Evolutionary conservation across 2,113 vertebrate genomes (phyloP).

Genomic region (Agelaius tricolor): DNA sequence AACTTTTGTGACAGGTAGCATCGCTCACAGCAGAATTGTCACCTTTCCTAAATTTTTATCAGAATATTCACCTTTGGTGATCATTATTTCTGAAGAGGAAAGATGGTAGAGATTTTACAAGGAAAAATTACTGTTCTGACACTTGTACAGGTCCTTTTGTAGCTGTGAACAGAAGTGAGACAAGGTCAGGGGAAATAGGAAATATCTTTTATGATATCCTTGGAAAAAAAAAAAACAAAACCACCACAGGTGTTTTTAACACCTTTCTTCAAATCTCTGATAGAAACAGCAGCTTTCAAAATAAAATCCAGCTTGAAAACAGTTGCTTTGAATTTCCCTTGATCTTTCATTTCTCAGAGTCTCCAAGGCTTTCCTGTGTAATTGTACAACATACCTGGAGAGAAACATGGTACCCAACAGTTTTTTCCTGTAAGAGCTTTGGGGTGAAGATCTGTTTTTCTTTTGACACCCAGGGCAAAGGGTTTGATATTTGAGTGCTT

Average conservation of each 20-base stretch:
- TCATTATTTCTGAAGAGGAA: not conserved
- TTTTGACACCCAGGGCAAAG: not conserved
- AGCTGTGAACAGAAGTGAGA: constrained; percentile 11
- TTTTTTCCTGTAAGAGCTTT: not conserved
- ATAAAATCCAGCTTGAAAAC: not conserved
- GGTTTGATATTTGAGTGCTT: not conserved
- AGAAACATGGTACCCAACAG: not conserved
- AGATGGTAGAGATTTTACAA: not conserved
- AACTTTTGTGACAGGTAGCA: not conserved
- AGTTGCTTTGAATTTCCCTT: not conserved
- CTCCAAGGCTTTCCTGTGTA: not conserved
- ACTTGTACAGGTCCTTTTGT: not conserved
- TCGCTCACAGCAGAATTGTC: not conserved
- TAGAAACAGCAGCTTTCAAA: not conserved
- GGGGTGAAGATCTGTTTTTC: not conserved
- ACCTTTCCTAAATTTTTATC: not conserved
- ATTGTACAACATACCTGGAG: not conserved
- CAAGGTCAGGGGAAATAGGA: not conserved
- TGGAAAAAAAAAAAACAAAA: rapidly evolving
- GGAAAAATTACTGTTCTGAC: not conserved
- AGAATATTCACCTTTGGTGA: not conserved
- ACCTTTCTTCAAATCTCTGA: not conserved
- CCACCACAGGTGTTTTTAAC: not conserved
- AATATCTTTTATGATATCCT: not conserved
- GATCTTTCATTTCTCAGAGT: not conserved